Conservation (phyloP, 1,140 invertebrate genomes). For the Zaprionus gabonicus region DNA sequence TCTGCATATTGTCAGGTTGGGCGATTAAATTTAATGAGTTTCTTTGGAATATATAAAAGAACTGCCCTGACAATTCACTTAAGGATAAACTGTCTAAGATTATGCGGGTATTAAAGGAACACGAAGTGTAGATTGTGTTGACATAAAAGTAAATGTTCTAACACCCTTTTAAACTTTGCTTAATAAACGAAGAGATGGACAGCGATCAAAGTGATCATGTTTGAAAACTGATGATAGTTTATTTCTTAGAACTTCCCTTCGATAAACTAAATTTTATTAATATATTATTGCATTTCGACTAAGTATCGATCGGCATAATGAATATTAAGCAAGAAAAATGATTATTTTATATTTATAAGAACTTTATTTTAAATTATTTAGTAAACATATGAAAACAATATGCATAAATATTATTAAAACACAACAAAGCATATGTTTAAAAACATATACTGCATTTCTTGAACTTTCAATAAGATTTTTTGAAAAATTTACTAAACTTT, state of each 20-base stretch:
- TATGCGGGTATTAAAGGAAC: background rate
- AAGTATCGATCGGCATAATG: too few relatives aligned
- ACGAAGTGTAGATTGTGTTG: background rate
- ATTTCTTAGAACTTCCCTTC: background rate
- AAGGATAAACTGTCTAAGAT: background rate
- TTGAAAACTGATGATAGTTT: too few relatives aligned
- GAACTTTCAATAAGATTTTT: background rate
- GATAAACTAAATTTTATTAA: background rate
- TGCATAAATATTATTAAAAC: too few relatives aligned
- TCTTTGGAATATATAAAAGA: conserved; percentile 1
- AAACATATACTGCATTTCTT: background rate
- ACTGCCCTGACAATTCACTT: background rate
- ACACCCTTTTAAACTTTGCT: background rate
- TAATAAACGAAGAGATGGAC: too few relatives aligned
- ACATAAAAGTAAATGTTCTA: background rate
- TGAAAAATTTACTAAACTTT: background rate
- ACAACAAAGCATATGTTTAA: background rate
- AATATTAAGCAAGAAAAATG: too few relatives aligned
- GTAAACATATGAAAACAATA: too few relatives aligned
- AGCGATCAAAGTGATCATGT: too few relatives aligned
- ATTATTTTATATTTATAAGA: too few relatives aligned
- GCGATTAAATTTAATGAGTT: conserved; percentile 5
- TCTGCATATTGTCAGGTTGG: background rate
- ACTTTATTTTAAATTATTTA: rapidly evolving
- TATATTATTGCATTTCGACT: background rate